These are phyloP conservation scores for Amphiprion ocellaris DNA, from an alignment of 2,113 vertebrate genomes.

Conservation along the genomic window DNA sequence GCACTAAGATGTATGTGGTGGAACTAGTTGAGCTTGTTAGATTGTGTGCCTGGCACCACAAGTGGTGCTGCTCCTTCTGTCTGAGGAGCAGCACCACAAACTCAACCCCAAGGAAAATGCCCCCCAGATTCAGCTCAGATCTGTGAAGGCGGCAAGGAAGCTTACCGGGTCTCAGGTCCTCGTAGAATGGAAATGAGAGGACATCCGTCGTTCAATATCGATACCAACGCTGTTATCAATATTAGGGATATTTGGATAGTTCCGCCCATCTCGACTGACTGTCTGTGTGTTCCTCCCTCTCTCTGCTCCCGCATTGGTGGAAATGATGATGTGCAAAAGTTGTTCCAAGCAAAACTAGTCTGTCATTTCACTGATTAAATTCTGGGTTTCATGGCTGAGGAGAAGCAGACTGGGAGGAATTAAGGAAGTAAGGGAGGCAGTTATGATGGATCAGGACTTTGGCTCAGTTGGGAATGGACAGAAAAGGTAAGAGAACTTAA, in stretches of 20 bases:
- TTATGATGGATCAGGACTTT: slow-evolving; percentile 8
- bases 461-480: not conserved
- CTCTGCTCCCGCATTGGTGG: too few relatives aligned
- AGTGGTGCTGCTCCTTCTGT: too few relatives aligned
- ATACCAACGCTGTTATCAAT: too few relatives aligned
- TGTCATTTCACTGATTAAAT: not conserved
- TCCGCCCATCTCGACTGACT: too few relatives aligned
- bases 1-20: too few relatives aligned
- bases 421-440: not conserved
- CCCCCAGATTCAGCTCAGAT: slow-evolving; percentile 91
- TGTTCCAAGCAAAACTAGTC: not conserved
- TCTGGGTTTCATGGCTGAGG: not conserved
- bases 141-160: slow-evolving; percentile 83
- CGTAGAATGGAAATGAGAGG: too few relatives aligned
- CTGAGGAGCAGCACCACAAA: slow-evolving; percentile 78
- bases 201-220: too few relatives aligned
- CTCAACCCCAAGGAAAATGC: slow-evolving; percentile 93
- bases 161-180: slow-evolving; percentile 88
- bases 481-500: slow-evolving; percentile 43
- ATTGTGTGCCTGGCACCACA: too few relatives aligned
- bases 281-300: too few relatives aligned
- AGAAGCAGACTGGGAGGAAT: not conserved
- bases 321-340: not conserved
- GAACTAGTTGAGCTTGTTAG: too few relatives aligned
- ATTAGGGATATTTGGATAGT: too few relatives aligned